phyloP scores from a whole-genome alignment of 1,140 invertebrate species.

The Camponotus floridanus region DNA sequence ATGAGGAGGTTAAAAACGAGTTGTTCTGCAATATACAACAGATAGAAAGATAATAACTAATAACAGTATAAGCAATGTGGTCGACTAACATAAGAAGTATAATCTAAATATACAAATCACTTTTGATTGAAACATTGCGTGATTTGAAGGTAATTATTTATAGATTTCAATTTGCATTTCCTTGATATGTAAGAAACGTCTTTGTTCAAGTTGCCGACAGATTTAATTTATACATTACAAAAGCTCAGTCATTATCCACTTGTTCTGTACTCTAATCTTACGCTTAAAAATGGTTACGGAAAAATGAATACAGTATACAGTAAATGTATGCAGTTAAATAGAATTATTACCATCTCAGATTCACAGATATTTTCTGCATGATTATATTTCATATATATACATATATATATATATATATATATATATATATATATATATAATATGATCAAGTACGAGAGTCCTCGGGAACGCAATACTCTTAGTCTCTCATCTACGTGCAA shows the following conservation, averaged over 20 bases:
- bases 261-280: neutral
- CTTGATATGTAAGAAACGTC: neutral
- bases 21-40: slow-evolving; percentile 14
- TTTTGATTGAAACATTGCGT: neutral
- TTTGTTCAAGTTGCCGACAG: neutral
- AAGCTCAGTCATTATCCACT: neutral
- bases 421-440: neutral
- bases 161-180: neutral
- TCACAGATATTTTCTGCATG: neutral
- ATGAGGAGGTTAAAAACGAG: neutral
- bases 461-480: slow-evolving; percentile 41
- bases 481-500: slow-evolving; percentile 22
- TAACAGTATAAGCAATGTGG: neutral
- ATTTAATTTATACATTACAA: slow-evolving; percentile 16
- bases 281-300: neutral
- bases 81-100: neutral
- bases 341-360: neutral
- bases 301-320: too few relatives aligned
- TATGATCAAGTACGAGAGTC: neutral
- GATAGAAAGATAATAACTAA: neutral
- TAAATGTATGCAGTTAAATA: neutral
- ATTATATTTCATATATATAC: too few relatives aligned
- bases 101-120: slow-evolving; percentile 14
- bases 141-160: slow-evolving; percentile 1
- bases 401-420: neutral